Conservation (phyloP, 2,113 vertebrate species). For the Lepus timidus region DNA sequence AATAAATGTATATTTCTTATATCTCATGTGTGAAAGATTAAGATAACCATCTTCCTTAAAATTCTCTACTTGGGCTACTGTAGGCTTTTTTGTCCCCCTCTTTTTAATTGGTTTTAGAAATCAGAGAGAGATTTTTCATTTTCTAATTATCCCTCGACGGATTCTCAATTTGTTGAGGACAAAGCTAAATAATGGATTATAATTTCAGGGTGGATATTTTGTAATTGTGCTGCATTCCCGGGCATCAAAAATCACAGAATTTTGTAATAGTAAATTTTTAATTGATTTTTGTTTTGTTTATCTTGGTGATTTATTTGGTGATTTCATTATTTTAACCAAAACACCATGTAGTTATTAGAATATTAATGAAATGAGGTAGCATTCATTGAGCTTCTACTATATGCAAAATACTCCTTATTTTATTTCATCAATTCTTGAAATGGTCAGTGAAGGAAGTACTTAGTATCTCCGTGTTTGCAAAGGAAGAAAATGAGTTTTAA, state of each 20-base stretch:
- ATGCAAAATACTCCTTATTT: not conserved
- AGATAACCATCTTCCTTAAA: constrained; percentile 52
- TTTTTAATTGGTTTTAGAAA: constrained; percentile 64
- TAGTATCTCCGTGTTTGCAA: not conserved
- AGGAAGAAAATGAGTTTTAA: constrained; percentile 2
- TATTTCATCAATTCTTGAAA: constrained; percentile 55
- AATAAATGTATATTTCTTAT: constrained; percentile 20
- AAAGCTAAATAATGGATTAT: constrained; percentile 40
- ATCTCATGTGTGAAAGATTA: constrained; percentile 51
- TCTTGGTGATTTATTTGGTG: not conserved
- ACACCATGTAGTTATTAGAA: not conserved
- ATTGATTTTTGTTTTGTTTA: not conserved
- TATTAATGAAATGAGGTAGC: constrained; percentile 12
- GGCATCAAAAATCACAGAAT: not conserved
- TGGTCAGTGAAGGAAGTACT: not conserved
- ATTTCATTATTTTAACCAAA: constrained; percentile 52
- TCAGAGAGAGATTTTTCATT: constrained; percentile 19
- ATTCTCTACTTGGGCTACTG: constrained; percentile 62
- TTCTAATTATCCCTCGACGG: constrained; percentile 64
- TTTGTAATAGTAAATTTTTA: not conserved
- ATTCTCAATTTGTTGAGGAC: constrained; percentile 69
- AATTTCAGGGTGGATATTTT: constrained; percentile 56
- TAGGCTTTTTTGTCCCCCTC: not conserved
- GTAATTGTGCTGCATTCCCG: not conserved
- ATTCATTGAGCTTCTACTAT: not conserved